These are phyloP conservation scores for Plecotus auritus DNA, from an alignment of 2,113 vertebrate species.

Conservation along the genomic window DNA sequence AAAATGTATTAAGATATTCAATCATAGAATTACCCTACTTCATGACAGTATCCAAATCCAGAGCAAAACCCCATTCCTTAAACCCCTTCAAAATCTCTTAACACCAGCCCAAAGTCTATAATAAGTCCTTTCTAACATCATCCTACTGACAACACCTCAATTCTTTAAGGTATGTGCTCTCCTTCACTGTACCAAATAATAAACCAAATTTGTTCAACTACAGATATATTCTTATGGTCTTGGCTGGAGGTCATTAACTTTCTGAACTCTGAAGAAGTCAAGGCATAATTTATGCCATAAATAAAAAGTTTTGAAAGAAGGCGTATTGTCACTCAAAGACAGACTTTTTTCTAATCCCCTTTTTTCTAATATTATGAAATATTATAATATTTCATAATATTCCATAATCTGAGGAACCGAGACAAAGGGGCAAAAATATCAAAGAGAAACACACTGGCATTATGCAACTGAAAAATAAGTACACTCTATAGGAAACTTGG, in stretches of 20 bases:
- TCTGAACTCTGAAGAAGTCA: background rate
- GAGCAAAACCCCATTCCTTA: background rate
- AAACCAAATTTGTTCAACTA: background rate
- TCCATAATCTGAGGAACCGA: background rate
- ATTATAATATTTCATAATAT: too few species aligned
- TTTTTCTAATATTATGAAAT: too few species aligned
- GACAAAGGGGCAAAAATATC: background rate
- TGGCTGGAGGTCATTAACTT: background rate
- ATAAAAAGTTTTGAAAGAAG: background rate
- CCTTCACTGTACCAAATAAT: background rate
- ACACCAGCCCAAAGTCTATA: background rate
- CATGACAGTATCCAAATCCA: background rate
- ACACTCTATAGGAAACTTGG: background rate
- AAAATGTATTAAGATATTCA: conserved; percentile 11
- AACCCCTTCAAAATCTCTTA: conserved; percentile 8
- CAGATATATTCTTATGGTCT: background rate
- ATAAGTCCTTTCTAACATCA: background rate
- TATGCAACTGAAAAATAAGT: background rate
- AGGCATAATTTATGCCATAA: background rate
- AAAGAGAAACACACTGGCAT: background rate
- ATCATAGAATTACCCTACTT: background rate
- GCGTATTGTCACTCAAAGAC: background rate
- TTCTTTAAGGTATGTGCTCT: background rate
- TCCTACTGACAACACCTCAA: background rate
- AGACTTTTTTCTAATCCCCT: background rate